Conservation (phyloP, 2,888 invertebrate genomes). For the Nemapogon koenigi region DNA sequence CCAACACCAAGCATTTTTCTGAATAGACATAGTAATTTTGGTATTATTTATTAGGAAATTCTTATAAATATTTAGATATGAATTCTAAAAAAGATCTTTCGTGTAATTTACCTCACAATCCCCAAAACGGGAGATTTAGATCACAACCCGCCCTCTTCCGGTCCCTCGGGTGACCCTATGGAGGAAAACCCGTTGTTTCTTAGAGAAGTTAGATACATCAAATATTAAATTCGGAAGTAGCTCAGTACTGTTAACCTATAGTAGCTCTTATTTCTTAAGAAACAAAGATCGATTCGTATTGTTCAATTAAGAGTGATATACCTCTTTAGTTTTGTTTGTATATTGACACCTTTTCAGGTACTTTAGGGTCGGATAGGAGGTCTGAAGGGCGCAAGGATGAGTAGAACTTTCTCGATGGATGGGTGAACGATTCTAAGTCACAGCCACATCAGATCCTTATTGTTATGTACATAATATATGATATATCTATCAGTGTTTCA, state of each 20-base stretch:
- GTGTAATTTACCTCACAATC: constrained; percentile 47
- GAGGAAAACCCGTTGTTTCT: constrained; percentile 56
- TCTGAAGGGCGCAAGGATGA: constrained; percentile 9
- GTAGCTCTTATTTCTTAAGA: neutral
- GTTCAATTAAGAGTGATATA: too few species aligned
- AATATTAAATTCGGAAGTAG: constrained; percentile 5
- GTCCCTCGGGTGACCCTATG: constrained; percentile 47
- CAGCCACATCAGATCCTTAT: constrained; percentile 1
- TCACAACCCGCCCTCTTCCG: constrained; percentile 37
- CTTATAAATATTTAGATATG: constrained; percentile 26
- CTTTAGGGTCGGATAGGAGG: constrained; percentile 46
- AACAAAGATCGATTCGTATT: too few species aligned
- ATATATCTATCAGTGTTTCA: too few species aligned
- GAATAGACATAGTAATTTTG: too few species aligned
- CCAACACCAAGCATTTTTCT: too few species aligned
- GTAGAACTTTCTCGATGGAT: constrained; percentile 3
- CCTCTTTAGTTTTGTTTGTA: constrained; percentile 21
- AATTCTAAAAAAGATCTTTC: constrained; percentile 39
- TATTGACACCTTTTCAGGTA: constrained; percentile 60
- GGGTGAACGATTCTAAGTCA: neutral
- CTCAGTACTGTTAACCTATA: neutral
- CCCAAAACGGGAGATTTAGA: constrained; percentile 52
- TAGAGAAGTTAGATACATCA: constrained; percentile 29
- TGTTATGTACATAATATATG: too few species aligned
- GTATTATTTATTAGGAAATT: too few species aligned